Conservation (phyloP, 2,888 invertebrate species). For the Cacoxenus indagator region DNA sequence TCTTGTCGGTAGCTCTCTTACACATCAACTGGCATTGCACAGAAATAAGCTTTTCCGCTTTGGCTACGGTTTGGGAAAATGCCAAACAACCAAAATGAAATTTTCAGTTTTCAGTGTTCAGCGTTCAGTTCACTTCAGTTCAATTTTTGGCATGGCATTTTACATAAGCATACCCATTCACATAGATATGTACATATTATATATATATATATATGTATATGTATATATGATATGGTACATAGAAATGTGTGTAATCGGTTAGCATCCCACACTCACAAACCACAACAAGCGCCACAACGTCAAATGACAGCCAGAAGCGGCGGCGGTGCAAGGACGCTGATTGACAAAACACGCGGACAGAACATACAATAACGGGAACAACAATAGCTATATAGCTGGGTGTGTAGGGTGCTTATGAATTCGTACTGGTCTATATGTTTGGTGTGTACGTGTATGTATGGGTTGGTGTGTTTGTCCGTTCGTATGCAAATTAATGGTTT, state of each 20-base stretch:
- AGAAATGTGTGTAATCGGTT: neutral
- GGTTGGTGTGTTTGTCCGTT: neutral
- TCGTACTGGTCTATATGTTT: too few species aligned
- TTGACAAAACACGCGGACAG: too few species aligned
- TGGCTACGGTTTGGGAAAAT: neutral
- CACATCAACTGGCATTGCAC: neutral
- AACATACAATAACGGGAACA: too few species aligned
- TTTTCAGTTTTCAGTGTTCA: slow-evolving; percentile 13
- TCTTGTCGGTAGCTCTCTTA: slow-evolving; percentile 5
- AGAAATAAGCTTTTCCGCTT: neutral
- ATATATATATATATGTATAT: neutral
- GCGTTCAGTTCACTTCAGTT: neutral
- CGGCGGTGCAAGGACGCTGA: too few species aligned
- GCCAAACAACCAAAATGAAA: slow-evolving; percentile 2
- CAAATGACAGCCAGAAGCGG: too few species aligned
- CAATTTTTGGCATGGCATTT: neutral
- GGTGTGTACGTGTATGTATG: neutral
- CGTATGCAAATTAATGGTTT: too few species aligned
- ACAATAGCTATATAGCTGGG: too few species aligned
- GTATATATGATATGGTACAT: neutral
- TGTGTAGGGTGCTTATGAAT: too few species aligned
- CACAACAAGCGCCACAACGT: too few species aligned
- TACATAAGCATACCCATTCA: neutral
- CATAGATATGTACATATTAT: neutral
- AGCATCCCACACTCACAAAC: too few species aligned